These are phyloP conservation scores for Nephrocerus scutellatus DNA, from an alignment of 2,888 invertebrate species.

Conservation along the genomic window DNA sequence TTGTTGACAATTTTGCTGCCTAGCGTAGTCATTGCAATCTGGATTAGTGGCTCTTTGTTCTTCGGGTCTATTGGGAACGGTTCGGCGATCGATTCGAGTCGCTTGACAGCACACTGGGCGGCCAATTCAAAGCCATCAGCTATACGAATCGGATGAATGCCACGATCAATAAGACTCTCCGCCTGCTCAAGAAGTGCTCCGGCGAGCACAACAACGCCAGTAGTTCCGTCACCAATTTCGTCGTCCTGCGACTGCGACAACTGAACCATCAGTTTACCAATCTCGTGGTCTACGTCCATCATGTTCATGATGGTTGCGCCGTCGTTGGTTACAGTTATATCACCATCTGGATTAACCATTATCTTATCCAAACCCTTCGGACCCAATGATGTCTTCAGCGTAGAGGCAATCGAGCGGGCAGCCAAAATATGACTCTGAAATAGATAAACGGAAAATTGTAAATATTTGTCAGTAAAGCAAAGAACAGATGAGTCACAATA, in stretches of 20 bases:
- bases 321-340: constrained; percentile 96
- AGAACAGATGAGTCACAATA: constrained; percentile 19
- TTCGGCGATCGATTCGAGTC: constrained; percentile 83
- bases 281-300: constrained; percentile 99
- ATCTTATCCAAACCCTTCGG: constrained; percentile 97
- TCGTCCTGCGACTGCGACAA: constrained; percentile 98
- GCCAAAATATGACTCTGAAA: constrained; percentile 95
- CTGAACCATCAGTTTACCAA: constrained; percentile 96
- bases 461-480: constrained; percentile 1
- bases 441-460: constrained; percentile 3
- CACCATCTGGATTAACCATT: constrained; percentile 94
- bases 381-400: constrained; percentile 86
- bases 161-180: constrained; percentile 83
- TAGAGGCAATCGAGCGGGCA: constrained; percentile 86
- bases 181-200: constrained; percentile 92
- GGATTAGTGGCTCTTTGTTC: constrained; percentile 80
- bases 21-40: constrained; percentile 95
- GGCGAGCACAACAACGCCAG: constrained; percentile 85
- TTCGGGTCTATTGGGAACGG: constrained; percentile 78
- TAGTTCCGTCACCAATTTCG: constrained; percentile 99
- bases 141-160: constrained; percentile 97
- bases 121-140: constrained; percentile 99
- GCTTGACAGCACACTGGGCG: constrained; percentile 76
- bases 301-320: constrained; percentile 98
- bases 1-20: constrained; percentile 98